A percentile compares a stretch with the other conserved stretches of the same genome.
These are phyloP conservation scores for Volucella bombylans DNA, from an alignment of 2,888 invertebrate species.

Conservation along the genomic window DNA sequence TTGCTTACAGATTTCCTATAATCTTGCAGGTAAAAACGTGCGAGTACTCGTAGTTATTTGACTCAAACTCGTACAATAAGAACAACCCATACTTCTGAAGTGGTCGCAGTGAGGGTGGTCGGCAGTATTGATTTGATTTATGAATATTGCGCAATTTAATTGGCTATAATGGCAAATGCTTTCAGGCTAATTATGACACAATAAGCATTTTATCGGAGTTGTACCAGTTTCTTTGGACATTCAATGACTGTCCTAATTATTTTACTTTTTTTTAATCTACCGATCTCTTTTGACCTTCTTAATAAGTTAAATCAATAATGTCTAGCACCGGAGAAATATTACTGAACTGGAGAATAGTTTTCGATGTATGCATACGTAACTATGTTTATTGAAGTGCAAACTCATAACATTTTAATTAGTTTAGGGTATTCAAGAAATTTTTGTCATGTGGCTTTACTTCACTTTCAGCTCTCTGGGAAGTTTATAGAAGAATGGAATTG, in stretches of 20 bases:
- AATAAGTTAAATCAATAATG: not conserved
- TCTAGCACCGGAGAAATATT: slow-evolving; percentile 16
- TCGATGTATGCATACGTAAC: too few species aligned
- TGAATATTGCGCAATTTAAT: slow-evolving; percentile 41
- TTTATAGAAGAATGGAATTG: too few species aligned
- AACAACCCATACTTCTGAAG: not conserved
- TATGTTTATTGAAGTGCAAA: too few species aligned
- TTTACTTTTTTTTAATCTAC: slow-evolving; percentile 1
- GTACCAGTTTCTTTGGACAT: slow-evolving; percentile 36
- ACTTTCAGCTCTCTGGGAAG: too few species aligned
- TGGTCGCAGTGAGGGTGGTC: not conserved
- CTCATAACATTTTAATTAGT: too few species aligned
- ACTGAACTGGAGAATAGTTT: slow-evolving; percentile 4
- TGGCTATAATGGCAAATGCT: slow-evolving; percentile 31
- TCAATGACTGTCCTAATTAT: slow-evolving; percentile 17
- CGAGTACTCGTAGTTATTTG: slow-evolving; percentile 6
- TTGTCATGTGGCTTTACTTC: too few species aligned
- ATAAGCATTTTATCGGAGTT: slow-evolving; percentile 4
- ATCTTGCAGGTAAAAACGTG: not conserved
- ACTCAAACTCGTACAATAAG: not conserved
- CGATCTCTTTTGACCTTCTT: slow-evolving; percentile 30
- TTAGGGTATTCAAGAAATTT: too few species aligned
- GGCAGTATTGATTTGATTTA: slow-evolving; percentile 13
- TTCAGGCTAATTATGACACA: slow-evolving; percentile 42
- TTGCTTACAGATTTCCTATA: not conserved